Evolutionary conservation across 2,797 vertebrate species (phyloP).

Genomic region (Myripristis jacobus): DNA sequence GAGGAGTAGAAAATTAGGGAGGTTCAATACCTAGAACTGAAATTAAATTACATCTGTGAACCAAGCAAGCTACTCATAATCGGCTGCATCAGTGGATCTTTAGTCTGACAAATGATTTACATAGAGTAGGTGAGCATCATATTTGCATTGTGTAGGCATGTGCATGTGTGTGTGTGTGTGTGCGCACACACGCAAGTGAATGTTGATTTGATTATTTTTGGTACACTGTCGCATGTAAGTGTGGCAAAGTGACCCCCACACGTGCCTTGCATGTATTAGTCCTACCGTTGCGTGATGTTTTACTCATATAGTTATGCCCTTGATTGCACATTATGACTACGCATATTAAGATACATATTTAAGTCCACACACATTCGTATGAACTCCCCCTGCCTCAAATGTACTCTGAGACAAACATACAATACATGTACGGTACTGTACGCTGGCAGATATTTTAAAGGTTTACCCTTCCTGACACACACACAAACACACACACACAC

Average conservation of each 20-base stretch:
- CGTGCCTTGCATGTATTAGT: conserved; percentile 51
- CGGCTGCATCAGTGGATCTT: background rate
- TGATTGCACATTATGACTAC: conserved; percentile 65
- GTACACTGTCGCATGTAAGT: conserved; percentile 59
- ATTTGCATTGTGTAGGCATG: background rate
- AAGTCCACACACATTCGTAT: conserved; percentile 38
- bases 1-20: conserved; percentile 26
- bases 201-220: conserved; percentile 58
- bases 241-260: conserved; percentile 57
- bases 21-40: conserved; percentile 6
- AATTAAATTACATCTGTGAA: no score
- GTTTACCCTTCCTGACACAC: conserved; percentile 45
- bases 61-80: background rate
- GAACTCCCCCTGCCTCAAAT: conserved; percentile 34
- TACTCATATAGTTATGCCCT: conserved; percentile 65
- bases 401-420: conserved; percentile 23
- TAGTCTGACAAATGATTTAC: conserved; percentile 6
- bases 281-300: conserved; percentile 58
- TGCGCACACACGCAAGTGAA: conserved; percentile 33
- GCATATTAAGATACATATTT: conserved; percentile 54
- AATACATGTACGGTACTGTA: conserved; percentile 16
- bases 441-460: conserved; percentile 51
- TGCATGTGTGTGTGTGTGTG: conserved; percentile 23
- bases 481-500: conserved; percentile 33
- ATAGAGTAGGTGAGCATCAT: background rate